A percentile compares a stretch with the other conserved stretches of the same genome.
These are phyloP conservation scores for Tetranychus cinnabarinus DNA, from an alignment of 1,140 invertebrate genomes.

Conservation along the genomic window DNA sequence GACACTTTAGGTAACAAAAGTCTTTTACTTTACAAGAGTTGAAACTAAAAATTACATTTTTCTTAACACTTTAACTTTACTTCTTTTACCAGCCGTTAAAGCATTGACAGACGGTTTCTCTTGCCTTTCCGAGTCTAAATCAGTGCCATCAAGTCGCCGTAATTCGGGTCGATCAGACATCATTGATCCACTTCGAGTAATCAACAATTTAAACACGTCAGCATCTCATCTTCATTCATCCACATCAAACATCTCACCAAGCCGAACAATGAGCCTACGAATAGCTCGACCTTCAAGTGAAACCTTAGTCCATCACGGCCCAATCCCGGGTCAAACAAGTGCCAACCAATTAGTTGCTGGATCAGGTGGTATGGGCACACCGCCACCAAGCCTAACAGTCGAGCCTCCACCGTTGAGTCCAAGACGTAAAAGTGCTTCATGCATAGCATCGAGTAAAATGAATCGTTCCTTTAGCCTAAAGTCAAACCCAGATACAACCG, in stretches of 20 bases:
- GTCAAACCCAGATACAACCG: neutral
- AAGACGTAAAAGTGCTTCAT: neutral
- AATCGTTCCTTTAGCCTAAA: neutral
- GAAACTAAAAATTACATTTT: too few relatives aligned
- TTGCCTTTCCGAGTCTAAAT: conserved; percentile 2
- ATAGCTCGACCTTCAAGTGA: neutral
- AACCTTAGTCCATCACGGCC: neutral
- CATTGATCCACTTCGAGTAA: neutral
- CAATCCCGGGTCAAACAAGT: neutral
- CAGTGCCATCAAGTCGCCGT: conserved; percentile 7
- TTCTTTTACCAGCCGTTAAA: neutral
- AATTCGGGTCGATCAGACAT: conserved; percentile 4
- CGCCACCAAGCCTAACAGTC: neutral
- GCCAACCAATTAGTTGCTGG: neutral
- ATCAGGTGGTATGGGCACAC: neutral
- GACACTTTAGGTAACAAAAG: neutral
- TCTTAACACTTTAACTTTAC: too few relatives aligned
- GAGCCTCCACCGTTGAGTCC: neutral
- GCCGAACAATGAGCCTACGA: neutral
- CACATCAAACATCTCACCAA: neutral
- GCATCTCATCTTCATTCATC: neutral
- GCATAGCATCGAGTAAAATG: neutral
- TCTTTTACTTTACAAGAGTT: neutral
- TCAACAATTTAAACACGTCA: neutral
- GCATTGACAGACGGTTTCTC: neutral